Evolutionary conservation across 2,888 invertebrate genomes (phyloP), one percentile per base, ranked within the genome.

Genomic region (Biston betularia): DNA sequence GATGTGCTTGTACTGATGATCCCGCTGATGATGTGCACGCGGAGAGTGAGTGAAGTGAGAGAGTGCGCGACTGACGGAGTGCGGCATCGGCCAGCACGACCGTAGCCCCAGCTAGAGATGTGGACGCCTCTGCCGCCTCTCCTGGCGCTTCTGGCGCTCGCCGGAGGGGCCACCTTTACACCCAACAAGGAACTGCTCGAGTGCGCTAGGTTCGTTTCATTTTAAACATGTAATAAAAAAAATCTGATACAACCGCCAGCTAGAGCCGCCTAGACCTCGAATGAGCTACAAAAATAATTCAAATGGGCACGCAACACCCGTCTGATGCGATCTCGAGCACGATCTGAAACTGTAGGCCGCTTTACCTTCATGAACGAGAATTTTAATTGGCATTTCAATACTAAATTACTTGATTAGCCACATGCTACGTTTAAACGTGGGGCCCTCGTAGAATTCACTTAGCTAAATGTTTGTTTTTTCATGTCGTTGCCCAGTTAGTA

Each of bases 271-370:
- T 62, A 74, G 76, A 87, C 85, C 85, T 85, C 84, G 83, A 82
- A 81, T 84, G 86, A 89, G 89, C 86, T 87, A 90, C 87, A 80
- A 89, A 92, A 92, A 92, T 92, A 91, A 90, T 91, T 87, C 82
- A 69, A 86, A 88, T 86, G 82, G 84, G 84, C 87, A 84, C 85
- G 85, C 84, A 82, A 86, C 79, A 81, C 52, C 68, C 75, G 79
- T 75, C 72, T 71, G 45, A 15, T 62, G 61, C 73, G 69, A 68
- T 73, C 68, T 74, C 49, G 62, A 46, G 44, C 52, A 67, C 56
- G 63, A 56, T 64, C 69, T 63, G 49, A 62, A 62, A 65, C 63
- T 52, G 63, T 59, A 53, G 58, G 46, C 65, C 58, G 60, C 58
- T 63, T 66, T 65, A 64, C 56, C 44, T 53, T 64, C 63, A 58